These are phyloP conservation scores for Apodemia hepburni DNA, from an alignment of 2,888 invertebrate species.

Conservation along the genomic window DNA sequence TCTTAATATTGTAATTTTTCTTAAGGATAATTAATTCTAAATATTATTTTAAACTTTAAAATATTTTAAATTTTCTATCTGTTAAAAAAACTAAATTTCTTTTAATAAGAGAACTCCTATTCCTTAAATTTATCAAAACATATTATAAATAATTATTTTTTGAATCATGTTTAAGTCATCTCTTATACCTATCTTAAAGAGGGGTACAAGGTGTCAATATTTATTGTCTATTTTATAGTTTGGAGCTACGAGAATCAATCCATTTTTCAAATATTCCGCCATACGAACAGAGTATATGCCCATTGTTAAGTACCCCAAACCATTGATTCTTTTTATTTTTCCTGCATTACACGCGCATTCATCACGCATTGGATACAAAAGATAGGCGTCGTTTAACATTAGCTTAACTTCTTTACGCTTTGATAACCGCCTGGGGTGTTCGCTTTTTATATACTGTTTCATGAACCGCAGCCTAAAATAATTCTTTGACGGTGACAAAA, in stretches of 20 bases:
- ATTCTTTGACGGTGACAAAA: slow-evolving; percentile 45
- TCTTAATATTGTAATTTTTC: too few relatives aligned
- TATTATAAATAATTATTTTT: too few relatives aligned
- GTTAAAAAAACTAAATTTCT: too few relatives aligned
- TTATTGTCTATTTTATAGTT: slow-evolving; percentile 47
- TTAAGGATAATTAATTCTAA: too few relatives aligned
- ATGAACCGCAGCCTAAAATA: slow-evolving; percentile 49
- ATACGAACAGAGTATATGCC: slow-evolving; percentile 44
- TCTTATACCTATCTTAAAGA: not conserved
- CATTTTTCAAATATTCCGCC: slow-evolving; percentile 52
- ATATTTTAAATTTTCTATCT: too few relatives aligned
- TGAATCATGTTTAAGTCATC: not conserved
- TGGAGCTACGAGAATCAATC: slow-evolving; percentile 45
- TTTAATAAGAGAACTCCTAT: too few relatives aligned
- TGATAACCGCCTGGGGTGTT: slow-evolving; percentile 62
- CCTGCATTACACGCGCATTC: slow-evolving; percentile 65
- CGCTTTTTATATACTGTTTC: slow-evolving; percentile 41
- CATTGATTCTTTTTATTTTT: slow-evolving; percentile 60
- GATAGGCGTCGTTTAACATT: slow-evolving; percentile 77
- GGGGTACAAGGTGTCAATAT: slow-evolving; percentile 57
- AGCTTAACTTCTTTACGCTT: slow-evolving; percentile 79
- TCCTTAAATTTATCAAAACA: too few relatives aligned
- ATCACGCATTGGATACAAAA: slow-evolving; percentile 74
- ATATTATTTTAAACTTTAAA: too few relatives aligned
- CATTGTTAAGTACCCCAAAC: slow-evolving; percentile 51